A percentile compares a stretch with the other conserved stretches of the same genome.
Conservation (phyloP, 1,140 invertebrate genomes). For the Stegodyphus mimosarum region DNA sequence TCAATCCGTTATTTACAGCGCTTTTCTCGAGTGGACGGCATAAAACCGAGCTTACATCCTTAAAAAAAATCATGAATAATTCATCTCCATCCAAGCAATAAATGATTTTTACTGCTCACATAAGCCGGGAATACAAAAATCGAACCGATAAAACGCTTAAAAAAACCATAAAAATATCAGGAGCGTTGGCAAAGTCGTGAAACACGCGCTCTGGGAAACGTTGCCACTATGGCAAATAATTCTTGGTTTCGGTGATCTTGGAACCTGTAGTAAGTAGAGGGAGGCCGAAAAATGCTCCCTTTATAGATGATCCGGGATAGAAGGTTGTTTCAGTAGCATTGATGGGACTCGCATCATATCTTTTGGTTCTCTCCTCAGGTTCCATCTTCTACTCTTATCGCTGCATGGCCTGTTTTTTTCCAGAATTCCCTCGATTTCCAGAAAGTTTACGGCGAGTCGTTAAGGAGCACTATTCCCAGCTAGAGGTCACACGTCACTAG, state of each 20-base stretch:
- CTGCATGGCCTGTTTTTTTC: slow-evolving; percentile 9
- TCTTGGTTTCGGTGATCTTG: slow-evolving; percentile 29
- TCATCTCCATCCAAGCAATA: slow-evolving; percentile 55
- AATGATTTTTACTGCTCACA: slow-evolving; percentile 57
- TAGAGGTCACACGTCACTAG: slow-evolving; percentile 34
- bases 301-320: slow-evolving; percentile 52
- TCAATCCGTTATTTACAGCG: slow-evolving; percentile 21
- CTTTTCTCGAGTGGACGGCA: slow-evolving; percentile 34
- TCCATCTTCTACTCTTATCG: slow-evolving; percentile 39
- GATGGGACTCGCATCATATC: slow-evolving; percentile 38
- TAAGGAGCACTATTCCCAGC: slow-evolving; percentile 36
- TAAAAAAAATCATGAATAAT: slow-evolving; percentile 55
- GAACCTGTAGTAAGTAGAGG: slow-evolving; percentile 11
- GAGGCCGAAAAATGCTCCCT: slow-evolving; percentile 37
- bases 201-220: slow-evolving; percentile 45
- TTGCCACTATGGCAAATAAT: slow-evolving; percentile 52
- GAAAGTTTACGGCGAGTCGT: slow-evolving; percentile 49
- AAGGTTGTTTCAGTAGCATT: slow-evolving; percentile 32
- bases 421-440: slow-evolving; percentile 21
- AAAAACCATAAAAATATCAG: slow-evolving; percentile 54
- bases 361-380: slow-evolving; percentile 34
- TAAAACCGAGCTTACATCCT: slow-evolving; percentile 48
- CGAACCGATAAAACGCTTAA: slow-evolving; percentile 60
- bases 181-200: slow-evolving; percentile 2
- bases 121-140: slow-evolving; percentile 58